Evolutionary conservation across 2,888 invertebrate species (phyloP), one percentile per base, ranked within the genome.

Genomic region (Brenthis ino): DNA sequence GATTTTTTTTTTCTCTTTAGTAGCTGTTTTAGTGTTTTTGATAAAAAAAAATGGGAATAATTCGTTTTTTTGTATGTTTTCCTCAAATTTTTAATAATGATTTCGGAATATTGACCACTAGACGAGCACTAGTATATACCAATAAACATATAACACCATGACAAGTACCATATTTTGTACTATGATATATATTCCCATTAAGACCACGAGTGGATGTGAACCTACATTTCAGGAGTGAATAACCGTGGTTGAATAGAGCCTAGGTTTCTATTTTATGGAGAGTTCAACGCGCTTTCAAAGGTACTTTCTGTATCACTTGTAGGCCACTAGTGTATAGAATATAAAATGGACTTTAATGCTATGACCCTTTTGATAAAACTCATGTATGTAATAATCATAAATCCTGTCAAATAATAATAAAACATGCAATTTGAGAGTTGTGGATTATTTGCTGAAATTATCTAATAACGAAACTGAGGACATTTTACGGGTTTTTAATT

Each of bases 211-310:
- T 37, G 37, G 20, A 63, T 3, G n/a, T 20, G n/a, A 61, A 33
- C 33, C 13, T 37, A 53, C 37, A 53, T 63, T 37, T 16, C 20
- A 11, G 16, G 20, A 37, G 51, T 53, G 63, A 63, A 53, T 37
- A 53, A 33, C 14, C n/a, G 28, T 6, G 33, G 33, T 8, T 63
- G 14, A 53, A 53, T 14, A 53, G 53, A 51, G 33, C 8, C 51
- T 53, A 50, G 63, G 51, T 14, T 20, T 11, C 57, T 51, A 14
- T 24, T 6, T 37, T 37, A 20, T 5, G 37, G 51, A 13, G 20
- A 63, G 63, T 63, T 63, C 63, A 63, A 63, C 63, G 63, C 37
- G 16, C 63, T 16, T 51, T 53, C 51, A 57, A 57, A 57, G 16
- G 43, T 63, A 28, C 28, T 53, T 53, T 53, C 51, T 53, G 51